Conservation (phyloP, 2,113 vertebrate species). For the Osmerus eperlanus region DNA sequence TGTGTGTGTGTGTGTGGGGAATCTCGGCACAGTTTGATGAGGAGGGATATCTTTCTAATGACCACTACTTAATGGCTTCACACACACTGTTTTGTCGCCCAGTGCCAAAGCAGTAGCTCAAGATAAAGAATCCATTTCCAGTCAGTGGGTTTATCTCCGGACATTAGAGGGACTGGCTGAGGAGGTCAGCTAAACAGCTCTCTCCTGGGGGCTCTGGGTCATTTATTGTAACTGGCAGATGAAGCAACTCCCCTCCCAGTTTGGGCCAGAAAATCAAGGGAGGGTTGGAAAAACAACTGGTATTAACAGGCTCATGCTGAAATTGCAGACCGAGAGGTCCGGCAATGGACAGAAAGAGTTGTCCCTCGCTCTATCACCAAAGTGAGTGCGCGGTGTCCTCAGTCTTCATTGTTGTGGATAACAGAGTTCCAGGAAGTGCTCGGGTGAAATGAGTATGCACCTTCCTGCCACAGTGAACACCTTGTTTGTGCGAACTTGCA, state of each 20-base stretch:
- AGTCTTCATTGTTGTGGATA: too few relatives aligned
- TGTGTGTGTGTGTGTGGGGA: too few relatives aligned
- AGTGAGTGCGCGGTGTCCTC: too few relatives aligned
- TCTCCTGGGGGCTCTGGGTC: background rate
- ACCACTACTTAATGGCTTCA: background rate
- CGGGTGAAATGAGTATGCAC: too few relatives aligned
- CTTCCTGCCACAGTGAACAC: too few relatives aligned
- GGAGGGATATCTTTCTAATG: background rate
- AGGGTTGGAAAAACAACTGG: background rate
- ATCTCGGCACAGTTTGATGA: background rate
- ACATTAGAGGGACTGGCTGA: background rate
- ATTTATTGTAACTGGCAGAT: slow-evolving; percentile 42
- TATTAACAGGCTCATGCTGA: too few relatives aligned
- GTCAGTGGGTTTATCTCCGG: background rate
- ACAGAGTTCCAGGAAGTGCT: too few relatives aligned
- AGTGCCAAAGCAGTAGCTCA: background rate
- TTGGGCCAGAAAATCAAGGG: slow-evolving; percentile 1
- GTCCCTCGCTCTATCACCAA: too few relatives aligned
- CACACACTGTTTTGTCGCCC: background rate
- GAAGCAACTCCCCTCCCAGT: slow-evolving; percentile 1
- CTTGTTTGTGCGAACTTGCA: too few relatives aligned
- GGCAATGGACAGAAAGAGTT: too few relatives aligned
- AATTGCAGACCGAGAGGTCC: too few relatives aligned
- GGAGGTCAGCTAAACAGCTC: slow-evolving; percentile 21
- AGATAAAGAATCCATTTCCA: slow-evolving; percentile 18